Evolutionary conservation across 2,888 invertebrate genomes (phyloP).

Genomic region (Macrosoma leucophasiata): DNA sequence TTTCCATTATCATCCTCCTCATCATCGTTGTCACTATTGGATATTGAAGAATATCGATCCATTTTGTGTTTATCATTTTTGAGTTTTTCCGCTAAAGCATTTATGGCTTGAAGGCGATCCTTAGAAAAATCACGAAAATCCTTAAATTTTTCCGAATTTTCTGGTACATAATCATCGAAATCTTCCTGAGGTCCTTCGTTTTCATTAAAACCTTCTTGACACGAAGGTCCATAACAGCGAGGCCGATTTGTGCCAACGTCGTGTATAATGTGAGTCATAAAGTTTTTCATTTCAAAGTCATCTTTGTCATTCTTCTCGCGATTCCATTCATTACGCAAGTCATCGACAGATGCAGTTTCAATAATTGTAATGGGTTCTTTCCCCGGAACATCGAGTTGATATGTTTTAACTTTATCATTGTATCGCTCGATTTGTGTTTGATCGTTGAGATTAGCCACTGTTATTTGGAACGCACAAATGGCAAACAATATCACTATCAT

Average conservation of each 20-base stretch:
- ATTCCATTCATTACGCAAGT: conserved; percentile 27
- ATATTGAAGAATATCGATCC: conserved; percentile 32
- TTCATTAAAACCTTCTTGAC: conserved; percentile 51
- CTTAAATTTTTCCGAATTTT: conserved; percentile 76
- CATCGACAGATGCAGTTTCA: conserved; percentile 55
- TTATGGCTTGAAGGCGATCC: conserved; percentile 62
- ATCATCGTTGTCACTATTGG: conserved; percentile 26
- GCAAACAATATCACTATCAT: conserved; percentile 56
- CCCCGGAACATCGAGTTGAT: conserved; percentile 74
- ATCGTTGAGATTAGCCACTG: conserved; percentile 44
- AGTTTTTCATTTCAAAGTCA: conserved; percentile 52
- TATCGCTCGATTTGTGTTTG: conserved; percentile 51
- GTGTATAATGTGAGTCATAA: conserved; percentile 61
- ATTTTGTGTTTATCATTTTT: conserved; percentile 60
- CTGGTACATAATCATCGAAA: conserved; percentile 73
- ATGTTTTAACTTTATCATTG: conserved; percentile 59
- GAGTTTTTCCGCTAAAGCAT: conserved; percentile 61
- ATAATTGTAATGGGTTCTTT: conserved; percentile 75
- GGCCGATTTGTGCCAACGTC: conserved; percentile 49
- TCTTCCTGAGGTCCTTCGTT: conserved; percentile 69
- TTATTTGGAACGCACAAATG: conserved; percentile 45
- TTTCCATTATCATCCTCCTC: conserved; percentile 46
- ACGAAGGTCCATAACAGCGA: conserved; percentile 66
- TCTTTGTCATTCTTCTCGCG: conserved; percentile 38
- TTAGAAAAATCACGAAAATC: conserved; percentile 55